Conservation (phyloP, 2,888 invertebrate genomes). For the Hemistola chrysoprasaria region DNA sequence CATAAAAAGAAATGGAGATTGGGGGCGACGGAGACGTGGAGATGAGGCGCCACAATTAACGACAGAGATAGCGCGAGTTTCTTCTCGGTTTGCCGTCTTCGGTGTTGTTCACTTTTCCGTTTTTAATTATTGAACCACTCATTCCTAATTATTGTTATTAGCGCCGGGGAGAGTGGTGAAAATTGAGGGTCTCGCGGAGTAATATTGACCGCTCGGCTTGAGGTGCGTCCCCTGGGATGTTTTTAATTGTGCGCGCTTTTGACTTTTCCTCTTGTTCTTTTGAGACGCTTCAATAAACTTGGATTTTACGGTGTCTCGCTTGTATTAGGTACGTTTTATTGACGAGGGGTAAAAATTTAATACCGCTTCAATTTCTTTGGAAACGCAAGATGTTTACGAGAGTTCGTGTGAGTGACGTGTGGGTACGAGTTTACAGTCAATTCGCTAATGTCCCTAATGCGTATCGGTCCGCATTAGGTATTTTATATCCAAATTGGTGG, state of each 20-base stretch:
- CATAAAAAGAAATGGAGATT: conserved; percentile 64
- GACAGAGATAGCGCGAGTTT: conserved; percentile 49
- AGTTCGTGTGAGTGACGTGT: conserved; percentile 18
- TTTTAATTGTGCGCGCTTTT: conserved; percentile 79
- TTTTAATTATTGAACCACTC: conserved; percentile 84
- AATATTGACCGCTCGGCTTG: conserved; percentile 77
- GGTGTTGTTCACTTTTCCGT: conserved; percentile 79
- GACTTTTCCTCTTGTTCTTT: conserved; percentile 77
- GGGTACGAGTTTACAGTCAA: conserved; percentile 48
- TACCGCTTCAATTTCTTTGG: conserved; percentile 31
- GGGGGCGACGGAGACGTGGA: conserved; percentile 46
- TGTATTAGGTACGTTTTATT: conserved; percentile 62
- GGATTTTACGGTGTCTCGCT: conserved; percentile 70
- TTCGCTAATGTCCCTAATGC: conserved; percentile 74
- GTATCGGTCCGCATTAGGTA: conserved; percentile 67
- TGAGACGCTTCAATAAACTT: conserved; percentile 75
- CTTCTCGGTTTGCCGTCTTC: conserved; percentile 58
- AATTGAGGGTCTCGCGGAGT: conserved; percentile 77
- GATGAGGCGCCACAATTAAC: conserved; percentile 34
- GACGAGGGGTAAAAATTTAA: conserved; percentile 44
- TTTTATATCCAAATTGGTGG: conserved; percentile 77
- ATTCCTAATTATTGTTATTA: conserved; percentile 84
- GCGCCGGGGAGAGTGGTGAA: conserved; percentile 79
- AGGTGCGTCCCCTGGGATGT: conserved; percentile 67
- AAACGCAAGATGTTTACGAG: conserved; percentile 7